Evolutionary conservation across 2,888 invertebrate species (phyloP), one percentile per base, ranked within the genome.

Genomic region (Lasioglossum marginatum): DNA sequence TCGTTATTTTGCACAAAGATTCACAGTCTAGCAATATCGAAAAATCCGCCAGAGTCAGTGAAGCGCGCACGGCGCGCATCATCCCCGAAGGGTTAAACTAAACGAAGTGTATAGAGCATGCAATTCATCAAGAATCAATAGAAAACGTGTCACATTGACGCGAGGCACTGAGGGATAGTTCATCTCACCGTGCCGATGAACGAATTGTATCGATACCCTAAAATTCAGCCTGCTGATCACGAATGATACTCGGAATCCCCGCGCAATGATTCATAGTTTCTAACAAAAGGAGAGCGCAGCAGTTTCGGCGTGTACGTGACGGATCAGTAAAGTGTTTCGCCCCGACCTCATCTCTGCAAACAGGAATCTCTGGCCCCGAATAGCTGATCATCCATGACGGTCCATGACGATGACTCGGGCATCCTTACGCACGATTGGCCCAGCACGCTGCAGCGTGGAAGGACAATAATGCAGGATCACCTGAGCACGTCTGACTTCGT

Each of bases 401-500:
- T 16, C 31, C 37, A 57, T 14, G 68, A 66, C 43, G 63, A 77
- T 68, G 79, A 80, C 74, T 80, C 82, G 82, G n/a, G n/a, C n/a
- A 12, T 57, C 78, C 83, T 63, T 66, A 23, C 45, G 82, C 68
- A 79, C 52, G 52, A 73, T 81, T 57, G 31, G 5, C 68, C 31
- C 66, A 66, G 23, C 8, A 16, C 75, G 66, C n/a, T 57, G 57
- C 57, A 2, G 3, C 31, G 63, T 85, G 71, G 37, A 34, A 40
- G 40, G 72, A 84, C 89, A 86, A 86, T 86, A 74, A 73, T 40
- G 57, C 31, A 10, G 77, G 71, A 60, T 73, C 89, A 90, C 90
- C 89, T 90, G 90, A 90, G 83, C 82, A 40, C 70, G 71, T 70
- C 75, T 83, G 85, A 87, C 84, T 83, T 79, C 81, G 68, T 82